Percentiles rank a stretch among this genome's conserved stretches.
These are phyloP conservation scores for Siniperca scherzeri DNA, from an alignment of 2,797 vertebrate genomes.

Conservation along the genomic window DNA sequence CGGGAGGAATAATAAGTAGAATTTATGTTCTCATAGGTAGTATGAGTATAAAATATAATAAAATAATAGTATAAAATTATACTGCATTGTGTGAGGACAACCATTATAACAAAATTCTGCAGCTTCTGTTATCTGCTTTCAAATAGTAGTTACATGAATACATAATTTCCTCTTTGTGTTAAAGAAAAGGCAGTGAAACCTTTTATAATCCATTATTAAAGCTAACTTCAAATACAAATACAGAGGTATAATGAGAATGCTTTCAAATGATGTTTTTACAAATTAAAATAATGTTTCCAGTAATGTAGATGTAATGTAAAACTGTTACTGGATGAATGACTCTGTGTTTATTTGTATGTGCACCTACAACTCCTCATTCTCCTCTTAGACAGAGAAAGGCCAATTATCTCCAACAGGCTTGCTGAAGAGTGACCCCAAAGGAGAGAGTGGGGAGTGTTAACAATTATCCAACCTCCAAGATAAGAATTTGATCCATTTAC, in stretches of 20 bases:
- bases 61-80: conserved; percentile 22
- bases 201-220: conserved; percentile 36
- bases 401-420: conserved; percentile 74
- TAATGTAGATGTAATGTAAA: conserved; percentile 1
- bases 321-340: conserved; percentile 16
- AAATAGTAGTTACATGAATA: conserved; percentile 26
- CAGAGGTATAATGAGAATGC: neutral
- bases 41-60: no score
- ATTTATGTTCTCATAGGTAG: conserved; percentile 21
- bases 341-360: conserved; percentile 33
- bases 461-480: conserved; percentile 67
- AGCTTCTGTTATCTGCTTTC: conserved; percentile 5
- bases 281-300: conserved; percentile 1
- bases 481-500: conserved; percentile 70
- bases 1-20: conserved; percentile 34
- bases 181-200: conserved; percentile 4
- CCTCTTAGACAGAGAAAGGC: conserved; percentile 54
- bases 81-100: neutral
- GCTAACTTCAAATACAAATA: conserved; percentile 22
- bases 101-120: conserved; percentile 1
- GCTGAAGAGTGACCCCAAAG: conserved; percentile 58
- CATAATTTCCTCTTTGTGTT: conserved; percentile 7
- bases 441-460: conserved; percentile 55
- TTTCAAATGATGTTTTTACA: conserved; percentile 1
- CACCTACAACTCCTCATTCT: conserved; percentile 8